These are phyloP conservation scores for Merluccius polli DNA, from an alignment of 2,797 vertebrate genomes.

Conservation along the genomic window DNA sequence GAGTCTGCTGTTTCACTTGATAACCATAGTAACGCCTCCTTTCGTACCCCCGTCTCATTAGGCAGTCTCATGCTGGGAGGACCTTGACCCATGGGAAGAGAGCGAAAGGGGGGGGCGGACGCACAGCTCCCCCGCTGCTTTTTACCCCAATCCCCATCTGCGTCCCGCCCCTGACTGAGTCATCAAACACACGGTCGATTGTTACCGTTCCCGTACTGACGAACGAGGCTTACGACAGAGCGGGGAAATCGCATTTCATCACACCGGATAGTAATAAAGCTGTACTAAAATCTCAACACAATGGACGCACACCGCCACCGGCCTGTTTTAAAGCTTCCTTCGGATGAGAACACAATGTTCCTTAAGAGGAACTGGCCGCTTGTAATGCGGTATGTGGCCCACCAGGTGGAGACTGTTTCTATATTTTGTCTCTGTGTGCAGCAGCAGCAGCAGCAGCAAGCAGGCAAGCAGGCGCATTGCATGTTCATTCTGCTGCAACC, in stretches of 20 bases:
- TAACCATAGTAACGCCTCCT: slow-evolving; percentile 25
- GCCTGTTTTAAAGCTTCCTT: not conserved
- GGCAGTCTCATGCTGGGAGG: slow-evolving; percentile 41
- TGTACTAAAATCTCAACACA: slow-evolving; percentile 17
- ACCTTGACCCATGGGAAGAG: slow-evolving; percentile 33
- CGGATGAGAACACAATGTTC: slow-evolving; percentile 46
- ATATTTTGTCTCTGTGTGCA: not conserved
- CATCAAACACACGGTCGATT: slow-evolving; percentile 8
- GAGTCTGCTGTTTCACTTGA: slow-evolving; percentile 22
- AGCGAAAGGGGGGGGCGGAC: slow-evolving; percentile 18
- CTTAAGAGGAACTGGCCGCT: slow-evolving; percentile 19
- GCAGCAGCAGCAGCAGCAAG: slow-evolving; percentile 9
- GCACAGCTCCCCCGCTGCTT: slow-evolving; percentile 14
- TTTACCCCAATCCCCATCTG: slow-evolving; percentile 20
- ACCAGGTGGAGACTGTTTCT: slow-evolving; percentile 56
- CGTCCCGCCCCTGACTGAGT: slow-evolving; percentile 28
- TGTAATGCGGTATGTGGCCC: slow-evolving; percentile 43
- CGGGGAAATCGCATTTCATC: slow-evolving; percentile 20
- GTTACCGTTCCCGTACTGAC: slow-evolving; percentile 15
- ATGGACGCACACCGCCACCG: not conserved
- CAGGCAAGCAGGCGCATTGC: slow-evolving; percentile 14
- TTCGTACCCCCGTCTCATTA: slow-evolving; percentile 49
- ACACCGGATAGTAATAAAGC: slow-evolving; percentile 29
- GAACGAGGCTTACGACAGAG: slow-evolving; percentile 1
- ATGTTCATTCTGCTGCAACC: slow-evolving; percentile 63